Percentiles rank a stretch among this genome's conserved stretches.
Evolutionary conservation across 2,888 invertebrate species (phyloP).

Genomic region (Teleogryllus oceanicus): DNA sequence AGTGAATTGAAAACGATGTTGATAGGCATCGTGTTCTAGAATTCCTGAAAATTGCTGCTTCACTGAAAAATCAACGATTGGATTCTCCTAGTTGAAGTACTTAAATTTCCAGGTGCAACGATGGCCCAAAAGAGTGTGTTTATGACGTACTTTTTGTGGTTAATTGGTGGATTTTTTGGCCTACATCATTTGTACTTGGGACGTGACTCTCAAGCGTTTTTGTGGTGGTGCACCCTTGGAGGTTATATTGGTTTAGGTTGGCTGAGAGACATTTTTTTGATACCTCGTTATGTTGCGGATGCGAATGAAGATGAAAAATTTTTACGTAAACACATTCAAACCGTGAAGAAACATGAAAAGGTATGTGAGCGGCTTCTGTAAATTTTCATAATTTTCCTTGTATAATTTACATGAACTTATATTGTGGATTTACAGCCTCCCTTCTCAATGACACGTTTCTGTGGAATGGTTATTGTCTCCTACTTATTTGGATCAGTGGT

Average conservation of each 20-base stretch:
- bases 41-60: not conserved
- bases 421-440: conserved; percentile 61
- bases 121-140: conserved; percentile 51
- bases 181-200: conserved; percentile 87
- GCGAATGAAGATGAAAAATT: conserved; percentile 71
- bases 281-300: conserved; percentile 81
- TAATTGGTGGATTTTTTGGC: conserved; percentile 83
- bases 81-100: too few species aligned
- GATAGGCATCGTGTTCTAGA: not conserved
- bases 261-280: conserved; percentile 77
- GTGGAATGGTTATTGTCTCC: conserved; percentile 71
- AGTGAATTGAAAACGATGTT: too few species aligned
- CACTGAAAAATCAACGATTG: too few species aligned
- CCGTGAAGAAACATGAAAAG: conserved; percentile 61
- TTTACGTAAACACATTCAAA: conserved; percentile 60
- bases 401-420: not conserved
- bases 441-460: conserved; percentile 73
- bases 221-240: conserved; percentile 83
- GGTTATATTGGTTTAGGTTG: conserved; percentile 84
- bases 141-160: conserved; percentile 78
- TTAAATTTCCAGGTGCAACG: not conserved
- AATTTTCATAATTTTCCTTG: not conserved
- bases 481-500: conserved; percentile 77
- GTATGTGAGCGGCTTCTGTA: conserved; percentile 49
- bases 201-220: conserved; percentile 83